Evolutionary conservation across 2,797 vertebrate species (phyloP), one percentile per base, ranked within the genome.

Genomic region (Pterois miles): DNA sequence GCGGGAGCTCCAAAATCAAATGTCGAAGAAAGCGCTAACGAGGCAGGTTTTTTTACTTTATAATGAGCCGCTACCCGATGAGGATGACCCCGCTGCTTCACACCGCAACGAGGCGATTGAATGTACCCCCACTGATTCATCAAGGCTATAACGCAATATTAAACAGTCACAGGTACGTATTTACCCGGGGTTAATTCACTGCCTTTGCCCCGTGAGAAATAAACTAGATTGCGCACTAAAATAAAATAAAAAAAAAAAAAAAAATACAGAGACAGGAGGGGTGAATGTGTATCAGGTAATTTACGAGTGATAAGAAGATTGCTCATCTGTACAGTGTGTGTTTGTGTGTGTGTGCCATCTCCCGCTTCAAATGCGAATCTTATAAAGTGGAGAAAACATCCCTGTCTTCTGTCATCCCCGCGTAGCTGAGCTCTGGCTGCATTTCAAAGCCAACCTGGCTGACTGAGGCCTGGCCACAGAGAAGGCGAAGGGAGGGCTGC

Each of bases 51-150:
- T 54, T 54, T 54, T 27, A 64, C 72, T 81, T 86, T 90, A 89
- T 92, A 93, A 94, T 91, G 90, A 93, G 88, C 65, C 27, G 38
- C 79, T 83, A 70, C 65, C 69, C 82, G 48, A 76, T 52, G 73
- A 83, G 80, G 82, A 76, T 81, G 87, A 91, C 89, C 88, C 90
- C 8, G 65, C 89, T 80, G 88, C 67, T 89, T 86, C 71, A 69
- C 57, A 68, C 53, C 52, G 52, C 71, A 77, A 67, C n/a, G 3
- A 43, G 38, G 65, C 78, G 75, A 70, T 83, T 88, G 73, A 88
- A 89, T 63, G 11, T 77, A 83, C 74, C 76, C 77, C 72, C 71
- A 31, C 4, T 27, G 81, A 85, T 86, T 88, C 82, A 90, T 89
- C 79, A 87, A 86, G 81, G 80, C 82, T 77, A 74, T 83, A 68